phyloP scores from a whole-genome alignment of 1,140 invertebrate genomes.

The Sycophila sp. region DNA sequence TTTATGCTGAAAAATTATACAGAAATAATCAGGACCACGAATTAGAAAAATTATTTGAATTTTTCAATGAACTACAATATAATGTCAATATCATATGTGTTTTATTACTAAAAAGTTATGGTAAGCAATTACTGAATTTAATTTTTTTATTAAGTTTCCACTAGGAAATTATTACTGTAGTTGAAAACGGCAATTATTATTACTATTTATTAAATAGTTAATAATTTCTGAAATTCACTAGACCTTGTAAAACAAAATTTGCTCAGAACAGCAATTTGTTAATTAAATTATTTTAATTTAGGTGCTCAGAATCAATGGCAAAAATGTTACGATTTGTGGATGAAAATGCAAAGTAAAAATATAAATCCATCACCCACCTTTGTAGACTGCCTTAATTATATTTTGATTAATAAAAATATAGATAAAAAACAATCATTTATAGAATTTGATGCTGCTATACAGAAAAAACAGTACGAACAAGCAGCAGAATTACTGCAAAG shows the following conservation, averaged over 20 bases:
- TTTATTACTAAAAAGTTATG: slow-evolving; percentile 18
- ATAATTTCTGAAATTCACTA: neutral
- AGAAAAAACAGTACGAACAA: neutral
- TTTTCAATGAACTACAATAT: neutral
- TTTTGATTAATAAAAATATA: neutral
- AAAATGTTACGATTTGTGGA: slow-evolving; percentile 14
- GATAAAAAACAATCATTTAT: neutral
- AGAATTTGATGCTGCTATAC: neutral
- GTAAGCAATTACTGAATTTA: too few relatives aligned
- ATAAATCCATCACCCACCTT: neutral
- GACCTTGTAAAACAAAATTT: too few relatives aligned
- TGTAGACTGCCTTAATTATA: neutral
- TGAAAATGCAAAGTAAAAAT: neutral
- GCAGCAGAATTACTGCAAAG: neutral
- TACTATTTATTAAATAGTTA: too few relatives aligned
- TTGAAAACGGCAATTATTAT: too few relatives aligned
- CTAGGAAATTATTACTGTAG: too few relatives aligned
- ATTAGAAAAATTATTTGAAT: slow-evolving; percentile 5
- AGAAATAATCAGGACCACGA: neutral
- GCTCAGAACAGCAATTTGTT: too few relatives aligned
- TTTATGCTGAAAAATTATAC: neutral
- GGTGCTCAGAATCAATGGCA: slow-evolving; percentile 2
- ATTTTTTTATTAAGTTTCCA: too few relatives aligned
- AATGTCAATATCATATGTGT: slow-evolving; percentile 2
- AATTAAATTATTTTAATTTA: neutral